Percentiles rank a stretch among this genome's conserved stretches.
Conservation (phyloP, 2,797 vertebrate species). For the Crotalus adamanteus region DNA sequence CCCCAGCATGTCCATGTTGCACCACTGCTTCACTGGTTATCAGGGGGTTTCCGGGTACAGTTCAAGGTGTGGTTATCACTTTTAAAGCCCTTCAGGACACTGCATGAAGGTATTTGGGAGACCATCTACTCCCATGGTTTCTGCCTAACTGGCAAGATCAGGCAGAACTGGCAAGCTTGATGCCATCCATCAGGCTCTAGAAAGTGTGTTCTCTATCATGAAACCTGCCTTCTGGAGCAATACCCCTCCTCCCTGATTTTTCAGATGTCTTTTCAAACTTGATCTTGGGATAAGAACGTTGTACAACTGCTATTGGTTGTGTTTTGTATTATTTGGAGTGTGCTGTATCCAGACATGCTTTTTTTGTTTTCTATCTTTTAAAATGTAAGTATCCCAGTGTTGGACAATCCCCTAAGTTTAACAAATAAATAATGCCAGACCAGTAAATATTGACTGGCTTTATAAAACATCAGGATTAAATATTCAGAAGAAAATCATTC, state of each 20-base stretch:
- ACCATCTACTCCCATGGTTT: not conserved
- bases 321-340: not conserved
- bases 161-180: not conserved
- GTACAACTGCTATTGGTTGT: not conserved
- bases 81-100: not conserved
- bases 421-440: not conserved
- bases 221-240: not conserved
- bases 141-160: not conserved
- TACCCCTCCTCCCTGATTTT: not conserved
- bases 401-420: not conserved
- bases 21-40: not conserved
- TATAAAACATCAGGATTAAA: not conserved
- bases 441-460: not conserved
- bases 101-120: not conserved
- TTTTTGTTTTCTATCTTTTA: not conserved
- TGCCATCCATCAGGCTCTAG: not conserved
- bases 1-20: not conserved
- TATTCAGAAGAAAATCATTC: not conserved
- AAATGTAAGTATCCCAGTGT: not conserved
- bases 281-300: not conserved
- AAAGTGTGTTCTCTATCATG: not conserved
- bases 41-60: not conserved
- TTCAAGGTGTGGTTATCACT: not conserved
- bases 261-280: not conserved
- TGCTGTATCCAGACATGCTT: not conserved